Evolutionary conservation across 2,113 vertebrate species (phyloP).

Genomic region (Podocnemis expansa): DNA sequence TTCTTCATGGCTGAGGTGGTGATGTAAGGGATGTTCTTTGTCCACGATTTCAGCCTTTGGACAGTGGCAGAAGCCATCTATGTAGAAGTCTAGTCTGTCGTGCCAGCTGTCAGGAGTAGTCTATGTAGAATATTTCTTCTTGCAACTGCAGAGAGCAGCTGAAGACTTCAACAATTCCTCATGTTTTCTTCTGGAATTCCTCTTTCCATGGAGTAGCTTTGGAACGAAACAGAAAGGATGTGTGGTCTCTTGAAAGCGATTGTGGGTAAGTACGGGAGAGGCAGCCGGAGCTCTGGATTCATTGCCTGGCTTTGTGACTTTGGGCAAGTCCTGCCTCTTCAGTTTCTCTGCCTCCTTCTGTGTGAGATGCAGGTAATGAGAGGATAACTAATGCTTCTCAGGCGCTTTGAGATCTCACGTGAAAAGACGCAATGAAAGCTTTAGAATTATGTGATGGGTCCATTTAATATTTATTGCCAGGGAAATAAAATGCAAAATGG

Average conservation of each 20-base stretch:
- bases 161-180: neutral
- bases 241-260: neutral
- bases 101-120: too few relatives aligned
- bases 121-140: too few relatives aligned
- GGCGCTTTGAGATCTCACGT: neutral
- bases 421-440: neutral
- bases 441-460: neutral
- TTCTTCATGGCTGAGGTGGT: too few relatives aligned
- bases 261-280: neutral
- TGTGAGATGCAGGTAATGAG: neutral
- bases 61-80: too few relatives aligned
- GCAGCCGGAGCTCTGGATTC: neutral
- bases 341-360: neutral
- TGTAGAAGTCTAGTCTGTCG: too few relatives aligned
- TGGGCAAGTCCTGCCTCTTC: neutral
- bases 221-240: neutral
- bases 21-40: too few relatives aligned
- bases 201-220: neutral
- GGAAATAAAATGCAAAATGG: neutral
- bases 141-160: neutral
- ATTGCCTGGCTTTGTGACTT: neutral
- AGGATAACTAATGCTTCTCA: neutral
- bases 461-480: neutral
- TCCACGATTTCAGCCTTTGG: too few relatives aligned
- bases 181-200: neutral